Evolutionary conservation across 2,888 invertebrate species (phyloP).

Genomic region (Nesidiocoris tenuis): DNA sequence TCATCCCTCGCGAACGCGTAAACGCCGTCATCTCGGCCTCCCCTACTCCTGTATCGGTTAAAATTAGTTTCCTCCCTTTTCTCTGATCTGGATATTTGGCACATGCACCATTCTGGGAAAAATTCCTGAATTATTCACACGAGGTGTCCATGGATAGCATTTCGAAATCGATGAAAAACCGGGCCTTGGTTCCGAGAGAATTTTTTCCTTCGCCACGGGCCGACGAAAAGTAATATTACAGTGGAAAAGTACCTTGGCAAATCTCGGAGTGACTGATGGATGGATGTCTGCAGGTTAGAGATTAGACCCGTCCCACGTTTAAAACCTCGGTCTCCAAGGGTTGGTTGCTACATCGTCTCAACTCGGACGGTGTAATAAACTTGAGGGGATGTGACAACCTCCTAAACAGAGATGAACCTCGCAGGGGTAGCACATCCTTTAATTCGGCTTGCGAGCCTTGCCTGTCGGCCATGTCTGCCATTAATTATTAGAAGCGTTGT

Average conservation of each 20-base stretch:
- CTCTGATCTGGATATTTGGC: too few relatives aligned
- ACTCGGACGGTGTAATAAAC: constrained; percentile 28
- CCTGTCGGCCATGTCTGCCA: constrained; percentile 22
- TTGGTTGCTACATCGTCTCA: not conserved
- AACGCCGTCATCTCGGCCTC: too few relatives aligned
- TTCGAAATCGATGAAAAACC: too few relatives aligned
- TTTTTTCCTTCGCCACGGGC: too few relatives aligned
- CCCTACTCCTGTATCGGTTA: too few relatives aligned
- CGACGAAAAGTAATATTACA: not conserved
- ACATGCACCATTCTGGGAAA: too few relatives aligned
- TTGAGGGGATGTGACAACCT: constrained; percentile 38
- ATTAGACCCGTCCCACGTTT: not conserved
- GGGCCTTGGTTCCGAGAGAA: too few relatives aligned
- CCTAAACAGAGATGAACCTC: constrained; percentile 41
- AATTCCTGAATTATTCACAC: too few relatives aligned
- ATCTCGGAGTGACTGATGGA: not conserved
- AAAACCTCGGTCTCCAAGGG: not conserved
- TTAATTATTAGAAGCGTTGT: constrained; percentile 40
- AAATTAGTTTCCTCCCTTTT: too few relatives aligned
- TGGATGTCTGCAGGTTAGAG: not conserved
- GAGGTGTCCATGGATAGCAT: too few relatives aligned
- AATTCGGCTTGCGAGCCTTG: constrained; percentile 21
- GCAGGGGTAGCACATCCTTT: constrained; percentile 18
- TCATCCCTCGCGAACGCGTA: too few relatives aligned
- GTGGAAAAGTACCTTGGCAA: not conserved